Evolutionary conservation across 2,797 vertebrate species (phyloP), one percentile per base, ranked within the genome.

Genomic region (Micromesistius poutassou): DNA sequence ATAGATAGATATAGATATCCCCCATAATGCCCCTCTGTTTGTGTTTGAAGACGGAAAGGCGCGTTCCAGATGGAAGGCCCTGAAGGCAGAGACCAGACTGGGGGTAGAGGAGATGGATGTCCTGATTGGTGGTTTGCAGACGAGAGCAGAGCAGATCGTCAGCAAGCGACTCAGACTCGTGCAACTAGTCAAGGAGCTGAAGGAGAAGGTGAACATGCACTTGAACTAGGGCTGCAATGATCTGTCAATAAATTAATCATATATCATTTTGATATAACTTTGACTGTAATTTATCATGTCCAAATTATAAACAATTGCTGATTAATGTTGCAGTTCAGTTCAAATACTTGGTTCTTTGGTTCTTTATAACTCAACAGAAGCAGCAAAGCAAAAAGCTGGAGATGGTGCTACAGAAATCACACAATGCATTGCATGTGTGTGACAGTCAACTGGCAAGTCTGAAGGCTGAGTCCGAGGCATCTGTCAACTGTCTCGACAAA

Each of bases 11-110:
- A n/a, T n/a, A n/a, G n/a, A n/a, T n/a, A n/a, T n/a, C n/a, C n/a
- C n/a, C n/a, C n/a, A n/a, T n/a, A n/a, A 73, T 42, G 30, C n/a
- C 6, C 38, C 5, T 33, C 55, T 71, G 76, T 80, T 74, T 71
- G 36, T 78, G 22, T 77, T 25, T 71, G 8, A 79, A 93, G 93
- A 81, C n/a, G 84, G 79, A 5, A 85, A 86, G 5, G 90, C 91
- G 31, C 85, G 85, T 13, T 16, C 31, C 78, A 80, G 84, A 36
- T 92, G 94, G 93, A 95, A 94, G 85, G 80, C 82, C 71, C 87
- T 94, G 76, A 95, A 95, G 86, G 79, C 25, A 4, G 81, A 88
- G 33, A 83, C 78, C 88, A 83, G 81, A 66, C 76, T 73, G 0
- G 75, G 55, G n/a, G 62, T 80, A 74, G 83, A 91, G 83, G 81